Percentiles rank a stretch among this genome's conserved stretches.
These are phyloP conservation scores for Plestiodon gilberti DNA, from an alignment of 2,113 vertebrate species.

Conservation along the genomic window DNA sequence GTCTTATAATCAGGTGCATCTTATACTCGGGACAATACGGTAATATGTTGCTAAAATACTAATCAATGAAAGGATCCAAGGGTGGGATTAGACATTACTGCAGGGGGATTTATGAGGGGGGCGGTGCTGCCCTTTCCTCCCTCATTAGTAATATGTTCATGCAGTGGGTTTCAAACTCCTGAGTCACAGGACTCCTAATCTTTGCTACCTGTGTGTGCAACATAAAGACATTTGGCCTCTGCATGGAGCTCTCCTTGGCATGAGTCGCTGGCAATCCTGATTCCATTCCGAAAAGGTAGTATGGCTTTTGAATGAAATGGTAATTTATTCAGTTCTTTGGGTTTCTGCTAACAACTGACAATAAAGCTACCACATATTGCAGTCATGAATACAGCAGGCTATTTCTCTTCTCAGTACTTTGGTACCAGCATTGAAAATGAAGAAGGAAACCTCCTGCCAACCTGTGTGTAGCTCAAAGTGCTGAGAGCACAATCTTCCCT, in stretches of 20 bases:
- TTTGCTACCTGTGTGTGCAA: not conserved
- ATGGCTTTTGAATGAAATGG: not conserved
- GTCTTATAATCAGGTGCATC: too few relatives aligned
- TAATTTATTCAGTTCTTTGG: not conserved
- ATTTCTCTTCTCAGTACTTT: not conserved
- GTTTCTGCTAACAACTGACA: not conserved
- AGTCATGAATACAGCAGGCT: not conserved
- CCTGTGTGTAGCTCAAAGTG: not conserved
- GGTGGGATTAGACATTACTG: not conserved
- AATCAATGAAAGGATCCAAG: not conserved
- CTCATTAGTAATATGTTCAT: not conserved
- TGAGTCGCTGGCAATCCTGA: not conserved
- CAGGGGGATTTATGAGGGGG: not conserved
- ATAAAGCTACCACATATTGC: not conserved
- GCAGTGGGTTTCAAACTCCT: not conserved
- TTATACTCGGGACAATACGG: too few relatives aligned
- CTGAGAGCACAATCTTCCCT: not conserved
- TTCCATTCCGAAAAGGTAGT: not conserved
- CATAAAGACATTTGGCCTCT: not conserved
- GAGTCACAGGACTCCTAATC: not conserved
- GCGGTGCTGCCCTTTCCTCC: not conserved
- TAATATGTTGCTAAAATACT: not conserved
- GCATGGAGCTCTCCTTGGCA: not conserved
- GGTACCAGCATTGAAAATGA: not conserved
- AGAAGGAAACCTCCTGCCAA: not conserved